Evolutionary conservation across 1,140 invertebrate species (phyloP), one percentile per base, ranked within the genome.

Genomic region (Ostrea edulis): DNA sequence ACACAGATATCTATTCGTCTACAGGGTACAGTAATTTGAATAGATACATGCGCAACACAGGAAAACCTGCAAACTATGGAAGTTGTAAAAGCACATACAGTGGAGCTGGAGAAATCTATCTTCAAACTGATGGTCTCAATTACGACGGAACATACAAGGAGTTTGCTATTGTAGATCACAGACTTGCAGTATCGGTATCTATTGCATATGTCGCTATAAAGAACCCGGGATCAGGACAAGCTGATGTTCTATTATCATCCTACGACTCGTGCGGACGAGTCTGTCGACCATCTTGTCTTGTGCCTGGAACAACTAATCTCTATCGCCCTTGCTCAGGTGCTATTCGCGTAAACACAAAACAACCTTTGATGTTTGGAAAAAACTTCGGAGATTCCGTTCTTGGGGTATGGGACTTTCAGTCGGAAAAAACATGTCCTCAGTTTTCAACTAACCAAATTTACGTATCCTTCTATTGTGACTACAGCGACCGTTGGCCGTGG

Each of bases 131-230:
- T 22, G 93, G 93, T n/a, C 86, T 93, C 11, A 93, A 92, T 84
- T 94, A 94, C 83, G 91, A 92, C 71, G 93, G 93, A 1, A 87
- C 82, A 12, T 94, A 94, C 87, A 92, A 91, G 65, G 93, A 94
- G 82, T 92, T 92, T 35, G 90, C 93, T 22, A 91, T 94, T 44
- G 89, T 93, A 52, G 93, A 94, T 82, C 90, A 92, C 62, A 84
- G 93, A 54, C 89, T 93, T 29, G 92, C 93, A 55, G 91, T 92
- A 7, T 93, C 93, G 1, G 90, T 92, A 20, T 88, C 91, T 35
- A 91, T 92, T n/a, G 91, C 92, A 1, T 93, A 93, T 87, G 86
- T 94, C 20, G 93, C 91, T 4, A 91, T 94, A 8, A 92, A 91
- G 86, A 88, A 90, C 51, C 93, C 91, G 8, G 29, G 82, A 14